These are phyloP conservation scores for Pandion haliaetus DNA, from an alignment of 2,113 vertebrate species.

Conservation along the genomic window DNA sequence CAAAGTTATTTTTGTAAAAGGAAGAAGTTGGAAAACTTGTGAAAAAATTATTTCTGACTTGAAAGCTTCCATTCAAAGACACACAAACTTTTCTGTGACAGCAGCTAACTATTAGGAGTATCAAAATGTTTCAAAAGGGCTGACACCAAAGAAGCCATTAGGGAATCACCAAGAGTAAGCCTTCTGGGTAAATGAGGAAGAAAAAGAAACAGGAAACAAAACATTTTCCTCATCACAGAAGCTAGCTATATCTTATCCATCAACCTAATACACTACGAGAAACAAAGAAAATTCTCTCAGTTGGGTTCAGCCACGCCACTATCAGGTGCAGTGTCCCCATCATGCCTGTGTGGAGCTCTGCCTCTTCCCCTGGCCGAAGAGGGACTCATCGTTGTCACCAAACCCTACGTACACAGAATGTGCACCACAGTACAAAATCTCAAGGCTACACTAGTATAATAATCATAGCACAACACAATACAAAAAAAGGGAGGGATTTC, in stretches of 20 bases:
- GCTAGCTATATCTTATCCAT: background rate
- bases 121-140: background rate
- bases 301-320: background rate
- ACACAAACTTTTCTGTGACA: background rate
- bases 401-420: background rate
- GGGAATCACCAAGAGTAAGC: background rate
- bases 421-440: background rate
- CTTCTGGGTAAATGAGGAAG: background rate
- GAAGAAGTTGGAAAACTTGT: background rate
- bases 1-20: background rate
- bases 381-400: background rate
- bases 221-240: background rate
- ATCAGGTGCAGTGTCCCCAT: too few relatives aligned
- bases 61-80: background rate
- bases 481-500: background rate
- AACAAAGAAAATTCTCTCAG: background rate
- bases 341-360: rapidly evolving
- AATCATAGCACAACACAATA: background rate
- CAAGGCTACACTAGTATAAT: background rate
- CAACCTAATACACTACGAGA: background rate
- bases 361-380: background rate
- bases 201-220: background rate
- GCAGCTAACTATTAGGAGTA: background rate
- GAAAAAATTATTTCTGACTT: background rate
- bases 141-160: background rate